A percentile compares a stretch with the other conserved stretches of the same genome.
Conservation (phyloP, 2,113 vertebrate species). For the Sapajus apella region DNA sequence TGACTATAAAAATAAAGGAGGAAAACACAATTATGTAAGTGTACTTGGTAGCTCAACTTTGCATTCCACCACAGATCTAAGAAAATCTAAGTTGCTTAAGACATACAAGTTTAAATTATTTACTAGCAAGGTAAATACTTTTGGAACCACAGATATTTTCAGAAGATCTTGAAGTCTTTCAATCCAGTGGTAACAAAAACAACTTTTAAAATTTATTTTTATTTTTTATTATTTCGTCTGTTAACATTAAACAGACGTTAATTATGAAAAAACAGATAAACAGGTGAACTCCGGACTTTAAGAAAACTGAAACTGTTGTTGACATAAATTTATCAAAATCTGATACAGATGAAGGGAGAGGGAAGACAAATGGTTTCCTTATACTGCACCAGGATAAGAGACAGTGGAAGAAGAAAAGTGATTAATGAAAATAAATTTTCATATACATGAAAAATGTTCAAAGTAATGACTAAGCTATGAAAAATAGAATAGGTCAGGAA, state of each 20-base stretch:
- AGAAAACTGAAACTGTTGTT: background rate
- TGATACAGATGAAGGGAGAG: background rate
- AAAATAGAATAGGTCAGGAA: background rate
- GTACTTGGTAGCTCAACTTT: conserved; percentile 61
- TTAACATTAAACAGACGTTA: conserved; percentile 29
- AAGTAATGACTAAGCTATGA: conserved; percentile 27
- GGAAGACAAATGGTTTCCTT: background rate
- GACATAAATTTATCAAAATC: conserved; percentile 37
- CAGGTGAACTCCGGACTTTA: background rate
- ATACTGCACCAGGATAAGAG: background rate
- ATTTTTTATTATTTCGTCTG: background rate
- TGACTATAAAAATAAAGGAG: conserved; percentile 81
- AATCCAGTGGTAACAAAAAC: background rate
- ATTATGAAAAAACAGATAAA: background rate
- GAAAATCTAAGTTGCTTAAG: conserved; percentile 59
- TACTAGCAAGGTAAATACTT: conserved; percentile 29
- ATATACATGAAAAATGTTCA: background rate
- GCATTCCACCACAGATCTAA: conserved; percentile 66
- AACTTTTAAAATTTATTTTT: background rate
- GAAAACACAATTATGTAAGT: conserved; percentile 68
- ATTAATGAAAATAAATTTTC: background rate
- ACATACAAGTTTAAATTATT: conserved; percentile 15
- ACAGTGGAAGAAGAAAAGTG: background rate
- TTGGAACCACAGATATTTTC: background rate
- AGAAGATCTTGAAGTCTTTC: conserved; percentile 16